Evolutionary conservation across 2,888 invertebrate genomes (phyloP).

Genomic region (Zootermopsis nevadensis): DNA sequence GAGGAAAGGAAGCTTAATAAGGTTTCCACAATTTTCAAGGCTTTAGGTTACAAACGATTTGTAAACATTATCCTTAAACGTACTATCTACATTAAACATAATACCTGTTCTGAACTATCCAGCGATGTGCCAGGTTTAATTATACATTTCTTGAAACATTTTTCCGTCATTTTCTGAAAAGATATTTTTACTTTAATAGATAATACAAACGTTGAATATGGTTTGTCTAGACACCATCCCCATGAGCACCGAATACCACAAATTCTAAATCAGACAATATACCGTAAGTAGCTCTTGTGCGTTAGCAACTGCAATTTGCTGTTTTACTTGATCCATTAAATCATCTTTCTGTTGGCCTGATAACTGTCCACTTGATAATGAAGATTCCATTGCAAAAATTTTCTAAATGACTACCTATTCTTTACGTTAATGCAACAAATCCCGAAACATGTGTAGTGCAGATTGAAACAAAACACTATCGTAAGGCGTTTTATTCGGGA

Average conservation of each 20-base stretch:
- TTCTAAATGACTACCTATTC: constrained; percentile 18
- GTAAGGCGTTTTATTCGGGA: neutral
- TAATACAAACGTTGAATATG: neutral
- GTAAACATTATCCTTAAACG: too few relatives aligned
- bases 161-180: constrained; percentile 93
- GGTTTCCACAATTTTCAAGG: too few relatives aligned
- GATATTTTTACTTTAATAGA: constrained; percentile 33
- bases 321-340: constrained; percentile 93
- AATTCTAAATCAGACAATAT: constrained; percentile 56
- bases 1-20: too few relatives aligned
- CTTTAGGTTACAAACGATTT: too few relatives aligned
- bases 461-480: neutral
- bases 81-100: constrained; percentile 39
- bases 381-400: constrained; percentile 68
- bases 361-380: constrained; percentile 62
- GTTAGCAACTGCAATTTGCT: constrained; percentile 93
- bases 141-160: constrained; percentile 96
- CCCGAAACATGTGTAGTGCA: neutral
- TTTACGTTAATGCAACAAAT: neutral
- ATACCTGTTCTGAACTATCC: constrained; percentile 86
- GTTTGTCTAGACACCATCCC: neutral
- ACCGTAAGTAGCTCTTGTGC: constrained; percentile 92
- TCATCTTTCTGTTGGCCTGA: constrained; percentile 80
- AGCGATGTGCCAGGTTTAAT: constrained; percentile 89
- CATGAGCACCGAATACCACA: neutral